Evolutionary conservation across 2,888 invertebrate species (phyloP), one percentile per base, ranked within the genome.

Genomic region (Hoplodrina ambigua): DNA sequence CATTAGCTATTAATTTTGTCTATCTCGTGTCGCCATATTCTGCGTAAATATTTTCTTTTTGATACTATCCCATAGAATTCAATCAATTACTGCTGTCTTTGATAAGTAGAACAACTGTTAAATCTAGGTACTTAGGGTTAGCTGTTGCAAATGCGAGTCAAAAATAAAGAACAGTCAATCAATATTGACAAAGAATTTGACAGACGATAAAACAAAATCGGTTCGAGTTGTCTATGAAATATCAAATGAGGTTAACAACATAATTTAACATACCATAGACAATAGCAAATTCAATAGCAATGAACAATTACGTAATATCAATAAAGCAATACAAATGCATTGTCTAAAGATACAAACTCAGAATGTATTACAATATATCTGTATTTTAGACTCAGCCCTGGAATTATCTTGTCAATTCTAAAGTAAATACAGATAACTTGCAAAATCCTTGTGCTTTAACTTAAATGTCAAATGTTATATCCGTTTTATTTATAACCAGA

Each of bases 401-500:
- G 60, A 52, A 46, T 80, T 78, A 76, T 67, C 75, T 52, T 78
- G 77, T 66, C 77, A 72, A 63, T 61, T 72, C 55, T 58, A 53
- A 69, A 62, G 41, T 67, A 65, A 37, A 62, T 37, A 55, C 19
- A 78, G 54, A 67, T 66, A 46, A 17, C 5, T 69, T 57, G 53
- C 54, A 71, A 78, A 71, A 74, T 54, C 71, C 82, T 78, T 80
- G 78, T 62, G 58, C 74, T 72, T 56, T 55, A 10, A 25, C 11
- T 53, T 68, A 81, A 80, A 80, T 80, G 78, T 78, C 78, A 80
- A 70, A 81, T 54, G 78, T 69, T 61, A 65, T 55, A 78, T 81
- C 69, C 81, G 72, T 70, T 75, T 61, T 54, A 49, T 63, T 62
- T 46, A 55, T 19, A 57, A 70, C 33, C 46, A 46, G 59, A 56